phyloP scores from a whole-genome alignment of 2,797 vertebrate genomes.

The Sebastes trivittatus region DNA sequence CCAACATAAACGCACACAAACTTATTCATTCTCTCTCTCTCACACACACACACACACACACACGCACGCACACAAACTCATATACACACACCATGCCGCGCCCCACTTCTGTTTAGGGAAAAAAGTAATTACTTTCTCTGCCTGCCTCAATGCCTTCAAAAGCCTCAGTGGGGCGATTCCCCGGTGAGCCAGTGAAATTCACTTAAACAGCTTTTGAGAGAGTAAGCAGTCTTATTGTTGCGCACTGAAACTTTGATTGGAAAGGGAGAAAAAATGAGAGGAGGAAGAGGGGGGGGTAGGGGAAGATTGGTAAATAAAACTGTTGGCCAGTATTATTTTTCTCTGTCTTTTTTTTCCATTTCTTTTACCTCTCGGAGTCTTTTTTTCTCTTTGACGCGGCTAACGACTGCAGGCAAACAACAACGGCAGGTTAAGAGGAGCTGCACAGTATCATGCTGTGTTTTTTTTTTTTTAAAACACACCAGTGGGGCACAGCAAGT shows the following conservation, averaged over 20 bases:
- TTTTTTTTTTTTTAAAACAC: constrained; percentile 29
- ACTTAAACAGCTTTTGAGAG: constrained; percentile 85
- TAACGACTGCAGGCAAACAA: constrained; percentile 58
- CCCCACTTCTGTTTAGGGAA: constrained; percentile 83
- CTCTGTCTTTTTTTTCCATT: constrained; percentile 8
- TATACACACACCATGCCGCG: constrained; percentile 61
- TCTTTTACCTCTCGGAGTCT: constrained; percentile 34
- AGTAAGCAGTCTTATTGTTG: constrained; percentile 85
- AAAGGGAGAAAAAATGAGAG: constrained; percentile 66
- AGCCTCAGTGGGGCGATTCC: constrained; percentile 82
- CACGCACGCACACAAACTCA: constrained; percentile 37
- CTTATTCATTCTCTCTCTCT: constrained; percentile 44
- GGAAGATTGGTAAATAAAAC: constrained; percentile 75
- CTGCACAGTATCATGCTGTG: constrained; percentile 18
- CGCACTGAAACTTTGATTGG: constrained; percentile 80
- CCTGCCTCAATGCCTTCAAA: constrained; percentile 83
- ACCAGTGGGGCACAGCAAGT: background rate
- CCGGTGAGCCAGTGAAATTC: constrained; percentile 82
- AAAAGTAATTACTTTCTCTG: constrained; percentile 85
- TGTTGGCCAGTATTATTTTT: constrained; percentile 69
- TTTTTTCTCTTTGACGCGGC: constrained; percentile 44
- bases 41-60: constrained; percentile 11
- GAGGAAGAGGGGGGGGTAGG: constrained; percentile 39
- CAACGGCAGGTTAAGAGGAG: constrained; percentile 38
- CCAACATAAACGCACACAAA: constrained; percentile 36